Evolutionary conservation across 2,797 vertebrate genomes (phyloP).

Genomic region (Galago senegalensis): DNA sequence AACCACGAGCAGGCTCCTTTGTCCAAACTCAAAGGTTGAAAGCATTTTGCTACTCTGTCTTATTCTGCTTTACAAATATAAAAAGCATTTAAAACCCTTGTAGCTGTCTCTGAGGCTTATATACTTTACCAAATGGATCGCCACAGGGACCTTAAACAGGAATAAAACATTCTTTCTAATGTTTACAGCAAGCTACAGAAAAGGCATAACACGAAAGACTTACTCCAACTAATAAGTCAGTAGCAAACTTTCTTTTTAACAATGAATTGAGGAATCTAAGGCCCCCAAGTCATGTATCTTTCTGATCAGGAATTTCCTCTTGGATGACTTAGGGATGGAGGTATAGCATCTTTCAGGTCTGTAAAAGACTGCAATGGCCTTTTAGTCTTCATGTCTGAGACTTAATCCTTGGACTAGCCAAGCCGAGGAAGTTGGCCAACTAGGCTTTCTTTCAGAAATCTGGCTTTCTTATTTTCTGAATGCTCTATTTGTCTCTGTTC

Average conservation of each 20-base stretch:
- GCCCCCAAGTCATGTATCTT: neutral
- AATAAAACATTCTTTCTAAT: conserved; percentile 18
- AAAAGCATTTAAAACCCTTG: neutral
- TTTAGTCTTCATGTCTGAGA: neutral
- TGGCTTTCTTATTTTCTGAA: conserved; percentile 24
- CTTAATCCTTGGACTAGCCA: neutral
- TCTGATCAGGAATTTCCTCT: neutral
- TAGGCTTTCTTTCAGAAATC: conserved; percentile 35
- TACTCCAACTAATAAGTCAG: conserved; percentile 4
- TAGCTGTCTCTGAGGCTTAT: neutral
- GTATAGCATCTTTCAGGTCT: neutral
- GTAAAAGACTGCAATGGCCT: neutral
- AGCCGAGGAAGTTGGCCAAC: neutral
- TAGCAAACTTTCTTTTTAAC: neutral
- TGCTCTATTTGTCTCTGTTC: neutral
- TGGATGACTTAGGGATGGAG: neutral
- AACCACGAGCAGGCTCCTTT: neutral
- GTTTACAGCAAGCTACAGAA: neutral
- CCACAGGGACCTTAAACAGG: neutral
- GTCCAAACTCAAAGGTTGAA: neutral
- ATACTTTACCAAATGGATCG: neutral
- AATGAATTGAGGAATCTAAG: conserved; percentile 4
- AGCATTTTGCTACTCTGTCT: neutral
- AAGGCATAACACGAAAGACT: neutral
- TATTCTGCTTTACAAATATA: conserved; percentile 40